phyloP scores from a whole-genome alignment of 2,888 invertebrate genomes.

The Drosophila aldrichi region DNA sequence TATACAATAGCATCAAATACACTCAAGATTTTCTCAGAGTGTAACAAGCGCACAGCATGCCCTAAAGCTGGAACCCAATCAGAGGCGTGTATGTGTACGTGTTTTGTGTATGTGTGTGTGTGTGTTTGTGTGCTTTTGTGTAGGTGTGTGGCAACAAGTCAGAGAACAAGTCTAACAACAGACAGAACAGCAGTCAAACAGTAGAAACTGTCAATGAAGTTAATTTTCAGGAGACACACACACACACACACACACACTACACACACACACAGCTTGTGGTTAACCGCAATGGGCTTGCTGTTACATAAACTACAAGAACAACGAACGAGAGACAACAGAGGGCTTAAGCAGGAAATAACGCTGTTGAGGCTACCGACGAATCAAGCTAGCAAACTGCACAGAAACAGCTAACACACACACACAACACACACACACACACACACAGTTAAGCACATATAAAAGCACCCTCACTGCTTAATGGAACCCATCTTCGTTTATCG shows the following conservation, averaged over 20 bases:
- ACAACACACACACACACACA: slow-evolving; percentile 10
- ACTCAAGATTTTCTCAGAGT: slow-evolving; percentile 13
- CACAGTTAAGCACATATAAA: not conserved
- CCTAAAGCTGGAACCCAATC: slow-evolving; percentile 24
- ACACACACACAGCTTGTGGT: slow-evolving; percentile 50
- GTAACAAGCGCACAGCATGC: slow-evolving; percentile 6
- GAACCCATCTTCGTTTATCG: slow-evolving; percentile 59
- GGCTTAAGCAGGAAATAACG: slow-evolving; percentile 4
- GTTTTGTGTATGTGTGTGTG: not conserved
- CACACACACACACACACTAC: slow-evolving; percentile 17
- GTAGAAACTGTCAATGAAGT: slow-evolving; percentile 55
- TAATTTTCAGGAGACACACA: slow-evolving; percentile 61
- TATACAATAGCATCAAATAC: not conserved
- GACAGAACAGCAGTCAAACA: slow-evolving; percentile 38
- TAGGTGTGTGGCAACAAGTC: not conserved
- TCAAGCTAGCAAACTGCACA: slow-evolving; percentile 14
- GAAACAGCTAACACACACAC: not conserved
- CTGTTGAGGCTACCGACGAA: slow-evolving; percentile 1
- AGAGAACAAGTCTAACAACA: slow-evolving; percentile 30
- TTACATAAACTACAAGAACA: slow-evolving; percentile 27
- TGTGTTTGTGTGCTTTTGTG: not conserved
- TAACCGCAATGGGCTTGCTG: slow-evolving; percentile 60
- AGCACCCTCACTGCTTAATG: slow-evolving; percentile 27
- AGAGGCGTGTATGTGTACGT: slow-evolving; percentile 1
- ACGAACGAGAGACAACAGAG: slow-evolving; percentile 19